Base-by-base conservation (phyloP, 2,888 invertebrate genomes). In the Capitulum mitella region DNA sequence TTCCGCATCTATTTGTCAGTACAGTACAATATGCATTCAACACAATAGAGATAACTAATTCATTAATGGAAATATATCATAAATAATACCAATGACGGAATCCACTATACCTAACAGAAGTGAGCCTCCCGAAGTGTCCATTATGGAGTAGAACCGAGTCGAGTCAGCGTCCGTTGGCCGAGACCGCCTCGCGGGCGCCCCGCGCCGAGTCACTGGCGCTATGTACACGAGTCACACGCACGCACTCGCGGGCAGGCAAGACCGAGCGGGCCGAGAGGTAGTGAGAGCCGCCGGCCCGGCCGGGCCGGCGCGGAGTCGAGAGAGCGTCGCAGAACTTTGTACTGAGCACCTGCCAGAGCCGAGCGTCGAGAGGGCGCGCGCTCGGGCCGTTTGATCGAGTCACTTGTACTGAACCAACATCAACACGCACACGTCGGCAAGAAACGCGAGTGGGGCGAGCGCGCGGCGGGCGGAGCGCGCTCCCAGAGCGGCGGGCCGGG, bases 41-140 rank as follows among this genome's bases (percentile, higher is more conserved):
- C 70, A 70, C 40, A 37, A 70, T 70, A 70, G 40, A 37, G 37
- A 70, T 70, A 70, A 70, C 70, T 70, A 70, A 70, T 40, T 8
- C 37, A 70, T 70, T 37, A 40, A 37, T 70, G 40, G 29, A 70
- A 70, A 70, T 70, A 70, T 70, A 70, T 70, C 70, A 70, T 70
- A 70, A 70, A 70, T 70, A 70, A 70, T 70, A 70, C 70, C 70
- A 40, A 19, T 40, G 40, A 70, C 70, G 70, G 64, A 70, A 70
- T 37, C 6, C 22, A 26, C 22, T 8, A 40, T 34, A 34, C 34
- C 64, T 64, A 34, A 32, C 64, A 19, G 19, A 34, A 34, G 16
- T 32, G 34, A 14, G 14, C 64, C 19, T 34, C 16, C 34, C 34
- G 34, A 34, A 14, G 14, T 32, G 64, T 34, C 64, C 19, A 29